phyloP scores from a whole-genome alignment of 2,113 vertebrate species.

The Phoenicopterus ruber region DNA sequence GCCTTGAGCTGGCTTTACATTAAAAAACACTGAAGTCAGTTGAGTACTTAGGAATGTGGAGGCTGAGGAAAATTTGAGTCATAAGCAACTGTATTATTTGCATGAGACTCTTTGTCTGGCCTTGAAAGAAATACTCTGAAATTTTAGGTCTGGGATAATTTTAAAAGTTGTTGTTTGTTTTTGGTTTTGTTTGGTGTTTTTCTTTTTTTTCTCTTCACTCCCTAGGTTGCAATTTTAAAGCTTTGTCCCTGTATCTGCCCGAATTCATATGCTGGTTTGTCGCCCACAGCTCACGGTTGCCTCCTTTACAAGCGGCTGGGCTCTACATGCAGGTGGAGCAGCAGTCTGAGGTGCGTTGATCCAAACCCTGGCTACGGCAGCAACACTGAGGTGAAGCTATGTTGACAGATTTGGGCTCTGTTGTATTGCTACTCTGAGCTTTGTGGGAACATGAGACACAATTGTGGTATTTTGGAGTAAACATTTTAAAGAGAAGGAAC shows the following conservation, averaged over 20 bases:
- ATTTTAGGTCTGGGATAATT: neutral
- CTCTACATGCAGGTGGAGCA: fast-evolving
- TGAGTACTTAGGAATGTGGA: neutral
- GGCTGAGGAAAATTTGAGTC: neutral
- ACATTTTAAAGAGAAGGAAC: neutral
- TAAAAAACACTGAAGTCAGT: neutral
- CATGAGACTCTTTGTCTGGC: neutral
- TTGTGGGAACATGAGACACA: neutral
- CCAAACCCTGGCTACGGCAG: neutral
- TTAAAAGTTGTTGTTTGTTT: neutral
- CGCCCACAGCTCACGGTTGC: neutral
- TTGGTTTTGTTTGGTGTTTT: too few species aligned
- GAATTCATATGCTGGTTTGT: neutral
- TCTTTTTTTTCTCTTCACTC: neutral
- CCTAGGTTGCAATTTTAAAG: neutral
- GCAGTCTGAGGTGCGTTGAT: neutral
- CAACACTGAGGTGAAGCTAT: neutral
- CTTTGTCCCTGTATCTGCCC: neutral
- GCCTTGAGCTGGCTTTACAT: neutral
- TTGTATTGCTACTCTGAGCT: neutral
- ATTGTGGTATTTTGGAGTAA: conserved; percentile 13
- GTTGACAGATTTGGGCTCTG: neutral
- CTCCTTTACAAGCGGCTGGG: neutral
- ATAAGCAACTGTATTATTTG: neutral
- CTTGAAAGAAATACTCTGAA: neutral